phyloP scores from a whole-genome alignment of 2,888 invertebrate genomes.

The Drosophila conformis region DNA sequence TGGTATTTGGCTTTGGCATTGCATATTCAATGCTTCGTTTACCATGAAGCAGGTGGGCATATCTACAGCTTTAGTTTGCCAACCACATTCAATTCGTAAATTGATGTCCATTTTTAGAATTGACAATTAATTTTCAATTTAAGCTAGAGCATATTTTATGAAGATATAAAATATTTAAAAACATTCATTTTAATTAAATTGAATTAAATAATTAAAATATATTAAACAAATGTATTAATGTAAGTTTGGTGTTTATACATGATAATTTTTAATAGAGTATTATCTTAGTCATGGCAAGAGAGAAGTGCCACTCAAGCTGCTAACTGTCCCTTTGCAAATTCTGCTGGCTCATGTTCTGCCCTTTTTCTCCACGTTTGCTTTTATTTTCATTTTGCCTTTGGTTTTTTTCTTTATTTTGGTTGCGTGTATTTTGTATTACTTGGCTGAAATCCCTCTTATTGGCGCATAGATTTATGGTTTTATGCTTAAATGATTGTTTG shows the following conservation, averaged over 20 bases:
- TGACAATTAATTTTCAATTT: not conserved
- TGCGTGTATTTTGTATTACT: constrained; percentile 40
- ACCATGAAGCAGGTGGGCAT: not conserved
- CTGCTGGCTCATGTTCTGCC: constrained; percentile 40
- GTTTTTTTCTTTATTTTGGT: not conserved
- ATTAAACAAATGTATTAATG: too few species aligned
- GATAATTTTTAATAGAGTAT: constrained; percentile 19
- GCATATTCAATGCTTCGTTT: constrained; percentile 13
- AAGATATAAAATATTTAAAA: not conserved
- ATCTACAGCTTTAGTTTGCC: not conserved
- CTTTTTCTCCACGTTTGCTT: constrained; percentile 1
- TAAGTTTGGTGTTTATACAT: not conserved
- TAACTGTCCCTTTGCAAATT: constrained; percentile 29
- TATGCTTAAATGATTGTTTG: constrained; percentile 69
- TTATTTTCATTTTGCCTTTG: constrained; percentile 6
- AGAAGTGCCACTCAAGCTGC: not conserved
- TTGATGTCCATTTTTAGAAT: not conserved
- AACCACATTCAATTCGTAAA: not conserved
- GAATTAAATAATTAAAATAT: not conserved
- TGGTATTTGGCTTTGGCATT: constrained; percentile 28
- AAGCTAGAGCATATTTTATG: not conserved
- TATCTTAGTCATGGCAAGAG: not conserved
- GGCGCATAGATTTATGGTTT: constrained; percentile 67
- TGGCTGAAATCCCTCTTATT: constrained; percentile 54
- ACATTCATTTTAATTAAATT: too few species aligned